A percentile compares a stretch with the other conserved stretches of the same genome.
Evolutionary conservation across 2,888 invertebrate genomes (phyloP).

Genomic region (Creontiades dilutus): DNA sequence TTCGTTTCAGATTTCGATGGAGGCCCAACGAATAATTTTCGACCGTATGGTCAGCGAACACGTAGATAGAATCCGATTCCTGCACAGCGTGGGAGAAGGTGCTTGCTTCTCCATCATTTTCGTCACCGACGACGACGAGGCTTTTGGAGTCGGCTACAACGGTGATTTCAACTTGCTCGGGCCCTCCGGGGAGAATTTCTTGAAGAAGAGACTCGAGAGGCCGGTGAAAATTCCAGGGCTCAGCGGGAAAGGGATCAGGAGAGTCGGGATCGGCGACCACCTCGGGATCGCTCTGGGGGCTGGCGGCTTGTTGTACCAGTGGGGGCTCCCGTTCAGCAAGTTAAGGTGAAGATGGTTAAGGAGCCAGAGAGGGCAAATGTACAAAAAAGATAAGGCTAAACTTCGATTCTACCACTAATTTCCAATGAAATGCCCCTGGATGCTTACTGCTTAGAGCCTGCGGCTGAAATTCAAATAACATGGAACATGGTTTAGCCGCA

Average conservation of each 20-base stretch:
- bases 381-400: no score
- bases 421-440: no score
- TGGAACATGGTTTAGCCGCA: no score
- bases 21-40: neutral
- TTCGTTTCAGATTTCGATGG: neutral
- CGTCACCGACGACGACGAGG: conserved; percentile 24
- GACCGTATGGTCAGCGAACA: neutral
- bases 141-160: conserved; percentile 43
- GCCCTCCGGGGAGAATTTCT: conserved; percentile 15
- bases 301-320: conserved; percentile 3
- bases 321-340: conserved; percentile 40
- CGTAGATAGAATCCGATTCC: neutral
- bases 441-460: no score
- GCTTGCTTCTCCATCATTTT: neutral
- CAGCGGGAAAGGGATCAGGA: conserved; percentile 10
- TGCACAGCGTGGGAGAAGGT: conserved; percentile 16
- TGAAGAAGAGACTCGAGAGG: conserved; percentile 19
- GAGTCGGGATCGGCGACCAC: neutral
- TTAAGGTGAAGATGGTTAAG: neutral
- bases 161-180: conserved; percentile 45
- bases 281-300: neutral
- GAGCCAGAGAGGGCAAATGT: no score
- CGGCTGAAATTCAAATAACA: no score
- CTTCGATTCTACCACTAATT: no score
- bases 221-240: conserved; percentile 18